phyloP scores from a whole-genome alignment of 2,888 invertebrate species.

The Sinotaia quadrata region DNA sequence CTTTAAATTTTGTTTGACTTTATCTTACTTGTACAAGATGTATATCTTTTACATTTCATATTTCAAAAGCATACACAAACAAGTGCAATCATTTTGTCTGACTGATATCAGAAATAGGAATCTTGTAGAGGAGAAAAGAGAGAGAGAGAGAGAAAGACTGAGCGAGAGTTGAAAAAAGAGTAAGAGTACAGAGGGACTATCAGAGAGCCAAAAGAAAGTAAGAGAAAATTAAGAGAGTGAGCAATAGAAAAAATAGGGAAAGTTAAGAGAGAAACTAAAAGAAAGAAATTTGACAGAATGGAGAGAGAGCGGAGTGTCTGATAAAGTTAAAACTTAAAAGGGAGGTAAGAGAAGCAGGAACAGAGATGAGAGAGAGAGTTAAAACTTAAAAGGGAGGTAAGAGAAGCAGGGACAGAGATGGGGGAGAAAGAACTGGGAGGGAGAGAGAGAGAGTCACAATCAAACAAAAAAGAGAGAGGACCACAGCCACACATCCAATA shows the following conservation, averaged over 20 bases:
- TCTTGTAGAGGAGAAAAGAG: not conserved
- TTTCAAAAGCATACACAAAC: too few relatives aligned
- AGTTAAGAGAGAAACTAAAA: not conserved
- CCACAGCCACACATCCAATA: too few relatives aligned
- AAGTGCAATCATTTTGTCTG: too few relatives aligned
- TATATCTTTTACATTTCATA: too few relatives aligned
- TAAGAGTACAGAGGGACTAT: not conserved
- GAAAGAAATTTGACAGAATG: not conserved
- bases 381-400: not conserved
- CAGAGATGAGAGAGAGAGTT: too few relatives aligned
- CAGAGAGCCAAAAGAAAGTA: not conserved
- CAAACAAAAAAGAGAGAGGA: too few relatives aligned
- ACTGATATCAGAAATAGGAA: too few relatives aligned
- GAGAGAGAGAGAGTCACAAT: too few relatives aligned
- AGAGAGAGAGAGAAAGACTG: constrained; percentile 12
- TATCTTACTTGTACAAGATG: too few relatives aligned
- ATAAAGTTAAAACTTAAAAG: too few relatives aligned
- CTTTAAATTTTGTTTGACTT: too few relatives aligned
- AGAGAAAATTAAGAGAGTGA: not conserved
- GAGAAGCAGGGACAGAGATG: not conserved
- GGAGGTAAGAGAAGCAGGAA: too few relatives aligned
- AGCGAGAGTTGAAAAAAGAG: not conserved
- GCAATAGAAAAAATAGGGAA: not conserved
- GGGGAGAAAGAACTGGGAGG: not conserved
- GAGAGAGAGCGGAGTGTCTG: not conserved